Base-by-base conservation (phyloP, 2,888 invertebrate species). In the Blera fallax region DNA sequence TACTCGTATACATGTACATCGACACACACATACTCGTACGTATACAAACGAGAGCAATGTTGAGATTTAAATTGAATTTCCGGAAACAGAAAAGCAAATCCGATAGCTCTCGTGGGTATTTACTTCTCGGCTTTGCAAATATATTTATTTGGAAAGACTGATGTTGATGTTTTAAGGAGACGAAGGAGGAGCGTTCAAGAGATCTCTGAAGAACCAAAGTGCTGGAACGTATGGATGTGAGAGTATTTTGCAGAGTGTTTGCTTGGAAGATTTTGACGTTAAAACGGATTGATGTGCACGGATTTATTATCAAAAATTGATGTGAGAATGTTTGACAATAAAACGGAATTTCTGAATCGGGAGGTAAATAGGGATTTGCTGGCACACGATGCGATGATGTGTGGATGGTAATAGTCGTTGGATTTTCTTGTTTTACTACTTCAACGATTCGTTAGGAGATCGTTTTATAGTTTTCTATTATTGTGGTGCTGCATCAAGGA, bases 1-100 rank as follows among this genome's bases (percentile, higher is more conserved):
- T 37, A 43, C 10, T 6, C 16, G 29, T 18, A 29, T 24, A 10
- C 14, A n/a, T n/a, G n/a, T n/a, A n/a, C n/a, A n/a, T n/a, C n/a
- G n/a, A n/a, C n/a, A n/a, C n/a, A n/a, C n/a, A n/a, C n/a, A n/a
- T n/a, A n/a, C n/a, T n/a, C n/a, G n/a, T n/a, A n/a, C n/a, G n/a
- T n/a, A n/a, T n/a, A n/a, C n/a, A n/a, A n/a, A n/a, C n/a, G n/a
- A n/a, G 10, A 65, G 32, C 16, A 37, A 18, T 67, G 67, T 54
- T 37, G 67, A 81, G 67, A 70, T 79, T 80, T 87, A 76, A 87
- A 76, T 87, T 87, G 76, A 84, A 84, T 80, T 87, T 80, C 87
- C 87, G 87, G 87, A 79, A 84, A 77, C 67, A 62, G 80, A 67
- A 80, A 76, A 76, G 56, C 76, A 79, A 74, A 85, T 45, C 72